Evolutionary conservation across 2,888 invertebrate genomes (phyloP), one percentile per base, ranked within the genome.

Genomic region (Laspeyria flexula): DNA sequence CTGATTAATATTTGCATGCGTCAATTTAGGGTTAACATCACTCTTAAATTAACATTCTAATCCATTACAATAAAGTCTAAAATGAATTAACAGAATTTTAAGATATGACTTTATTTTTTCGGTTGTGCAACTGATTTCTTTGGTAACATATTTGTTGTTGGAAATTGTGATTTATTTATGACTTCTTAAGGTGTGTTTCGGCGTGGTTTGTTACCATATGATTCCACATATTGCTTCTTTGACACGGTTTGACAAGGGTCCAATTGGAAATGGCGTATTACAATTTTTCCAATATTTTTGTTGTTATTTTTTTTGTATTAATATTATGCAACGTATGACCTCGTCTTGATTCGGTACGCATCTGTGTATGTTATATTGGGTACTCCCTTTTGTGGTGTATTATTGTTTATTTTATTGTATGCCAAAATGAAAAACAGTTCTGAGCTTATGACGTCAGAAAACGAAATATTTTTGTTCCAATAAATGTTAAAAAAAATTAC

Each of bases 1-100:
- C 74, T 79, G 82, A 81, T 83, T 83, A 79, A 75, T 75, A 81
- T 79, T 79, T 76, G 75, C 73, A 76, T 77, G 66, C 75, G 73
- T 73, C 73, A 65, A 65, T 60, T 73, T 75, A 71, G 76, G 77
- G 78, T 80, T 75, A 75, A 75, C 65, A 43, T 7, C 31, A 25
- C 13, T 21, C 4, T 31, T 15, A 33, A 60, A 60, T 43, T 43
- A 11, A 34, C 10, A 30, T 51, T 47, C 38, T 71, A 55, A 7
- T 0, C 34, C 1, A 9, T 3, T 0, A 9, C 1, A 21, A 50
- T 53, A 61, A 50, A 61, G 56, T 45, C 4, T 16, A 40, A 11
- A 49, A 49, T 37, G 15, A 51, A 45, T 49, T 54, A 16, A 25
- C 21, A 21, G 0, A 0, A 40, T 42, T 43, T 31, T 21, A 3